These are phyloP conservation scores for Nephotettix cincticeps DNA, from an alignment of 1,140 invertebrate genomes.

Conservation along the genomic window DNA sequence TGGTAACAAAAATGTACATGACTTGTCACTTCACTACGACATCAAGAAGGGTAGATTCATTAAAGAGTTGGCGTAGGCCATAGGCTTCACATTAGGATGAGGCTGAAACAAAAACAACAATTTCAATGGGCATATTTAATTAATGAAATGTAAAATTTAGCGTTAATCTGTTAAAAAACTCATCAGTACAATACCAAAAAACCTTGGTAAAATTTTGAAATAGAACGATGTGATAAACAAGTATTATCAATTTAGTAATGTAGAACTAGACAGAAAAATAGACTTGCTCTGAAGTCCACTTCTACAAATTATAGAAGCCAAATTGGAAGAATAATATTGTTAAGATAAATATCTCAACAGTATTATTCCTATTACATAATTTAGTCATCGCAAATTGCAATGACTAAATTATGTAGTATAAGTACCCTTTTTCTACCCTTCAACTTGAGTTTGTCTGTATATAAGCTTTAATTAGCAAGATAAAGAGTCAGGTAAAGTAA, in stretches of 20 bases:
- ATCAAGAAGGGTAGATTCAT: constrained; percentile 53
- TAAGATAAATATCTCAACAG: too few species aligned
- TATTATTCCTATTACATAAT: too few species aligned
- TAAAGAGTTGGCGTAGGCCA: constrained; percentile 88
- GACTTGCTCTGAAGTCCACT: too few species aligned
- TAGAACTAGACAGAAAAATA: too few species aligned
- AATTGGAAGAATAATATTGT: too few species aligned
- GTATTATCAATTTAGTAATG: neutral
- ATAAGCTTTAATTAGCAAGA: too few species aligned
- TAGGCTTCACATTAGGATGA: constrained; percentile 95
- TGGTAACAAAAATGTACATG: constrained; percentile 10
- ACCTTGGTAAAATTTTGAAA: neutral
- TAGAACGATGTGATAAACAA: constrained; percentile 25
- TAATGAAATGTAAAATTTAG: neutral
- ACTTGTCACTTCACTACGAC: constrained; percentile 50
- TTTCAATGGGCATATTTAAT: neutral
- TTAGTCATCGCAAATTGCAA: too few species aligned
- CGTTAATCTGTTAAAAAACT: neutral
- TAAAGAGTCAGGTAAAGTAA: too few species aligned
- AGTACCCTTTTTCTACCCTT: too few species aligned
- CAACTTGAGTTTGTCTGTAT: too few species aligned
- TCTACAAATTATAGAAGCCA: too few species aligned
- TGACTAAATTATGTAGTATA: too few species aligned
- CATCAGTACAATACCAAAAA: constrained; percentile 19
- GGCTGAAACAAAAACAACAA: constrained; percentile 66